Evolutionary conservation across 2,797 vertebrate genomes (phyloP).

Genomic region (Oophaga sylvatica): DNA sequence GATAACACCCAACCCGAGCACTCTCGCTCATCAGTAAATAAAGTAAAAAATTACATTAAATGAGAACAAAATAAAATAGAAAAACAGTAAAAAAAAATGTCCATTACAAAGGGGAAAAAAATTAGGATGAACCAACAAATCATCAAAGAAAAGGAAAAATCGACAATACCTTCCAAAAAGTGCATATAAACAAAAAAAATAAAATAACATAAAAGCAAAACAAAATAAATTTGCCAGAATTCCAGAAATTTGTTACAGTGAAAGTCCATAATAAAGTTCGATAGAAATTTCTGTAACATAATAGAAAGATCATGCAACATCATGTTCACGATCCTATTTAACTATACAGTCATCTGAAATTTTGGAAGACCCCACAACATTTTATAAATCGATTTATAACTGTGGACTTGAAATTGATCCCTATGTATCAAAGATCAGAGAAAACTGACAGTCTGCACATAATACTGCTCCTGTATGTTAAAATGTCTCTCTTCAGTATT

Average conservation of each 20-base stretch:
- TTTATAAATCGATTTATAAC: slow-evolving; percentile 17
- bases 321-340: background rate
- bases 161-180: background rate
- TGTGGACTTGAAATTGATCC: slow-evolving; percentile 22
- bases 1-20: no score
- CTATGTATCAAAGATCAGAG: slow-evolving; percentile 25
- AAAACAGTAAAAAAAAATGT: no score
- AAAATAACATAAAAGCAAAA: background rate
- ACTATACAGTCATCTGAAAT: background rate
- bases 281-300: background rate
- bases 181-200: background rate
- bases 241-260: no score
- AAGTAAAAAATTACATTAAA: no score
- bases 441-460: slow-evolving; percentile 38
- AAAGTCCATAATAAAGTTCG: background rate
- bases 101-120: no score
- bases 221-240: no score
- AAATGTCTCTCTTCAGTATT: slow-evolving; percentile 33
- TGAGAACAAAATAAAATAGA: no score
- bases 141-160: background rate
- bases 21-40: no score
- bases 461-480: slow-evolving; percentile 30
- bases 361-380: background rate
- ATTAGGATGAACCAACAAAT: no score
- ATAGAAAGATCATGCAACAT: background rate